Percentiles rank a stretch among this genome's conserved stretches.
phyloP scores from a whole-genome alignment of 2,113 vertebrate species.

The Antechinus flavipes region DNA sequence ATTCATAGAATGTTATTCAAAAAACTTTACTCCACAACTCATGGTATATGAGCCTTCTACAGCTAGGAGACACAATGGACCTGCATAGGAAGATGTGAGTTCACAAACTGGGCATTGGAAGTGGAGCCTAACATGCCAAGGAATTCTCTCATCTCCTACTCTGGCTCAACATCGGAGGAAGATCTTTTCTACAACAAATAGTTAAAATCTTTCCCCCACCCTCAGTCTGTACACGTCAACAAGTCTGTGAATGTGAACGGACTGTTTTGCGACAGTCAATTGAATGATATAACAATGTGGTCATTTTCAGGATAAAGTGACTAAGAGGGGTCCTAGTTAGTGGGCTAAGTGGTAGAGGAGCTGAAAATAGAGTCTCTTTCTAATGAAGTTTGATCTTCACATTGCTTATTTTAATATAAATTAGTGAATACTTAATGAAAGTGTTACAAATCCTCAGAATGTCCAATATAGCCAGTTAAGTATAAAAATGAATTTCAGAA shows the following conservation, averaged over 20 bases:
- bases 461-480: not conserved
- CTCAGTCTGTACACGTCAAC: not conserved
- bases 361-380: not conserved
- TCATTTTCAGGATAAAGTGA: slow-evolving; percentile 11
- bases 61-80: not conserved
- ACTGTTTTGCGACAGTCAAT: not conserved
- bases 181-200: slow-evolving; percentile 25
- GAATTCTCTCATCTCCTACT: not conserved
- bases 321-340: not conserved
- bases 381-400: not conserved
- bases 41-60: too few species aligned
- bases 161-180: not conserved
- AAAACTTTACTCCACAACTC: too few species aligned
- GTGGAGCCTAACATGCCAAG: not conserved
- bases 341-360: not conserved
- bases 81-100: not conserved
- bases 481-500: slow-evolving; percentile 34
- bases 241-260: slow-evolving; percentile 11
- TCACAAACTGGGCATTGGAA: not conserved
- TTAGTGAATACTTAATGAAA: slow-evolving; percentile 15
- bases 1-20: too few species aligned
- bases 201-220: not conserved
- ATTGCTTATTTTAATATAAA: slow-evolving; percentile 6
- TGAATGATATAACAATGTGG: not conserved
- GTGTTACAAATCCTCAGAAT: slow-evolving; percentile 22